Base-by-base conservation (phyloP, 1,140 invertebrate species). In the Penaeus vannamei region DNA sequence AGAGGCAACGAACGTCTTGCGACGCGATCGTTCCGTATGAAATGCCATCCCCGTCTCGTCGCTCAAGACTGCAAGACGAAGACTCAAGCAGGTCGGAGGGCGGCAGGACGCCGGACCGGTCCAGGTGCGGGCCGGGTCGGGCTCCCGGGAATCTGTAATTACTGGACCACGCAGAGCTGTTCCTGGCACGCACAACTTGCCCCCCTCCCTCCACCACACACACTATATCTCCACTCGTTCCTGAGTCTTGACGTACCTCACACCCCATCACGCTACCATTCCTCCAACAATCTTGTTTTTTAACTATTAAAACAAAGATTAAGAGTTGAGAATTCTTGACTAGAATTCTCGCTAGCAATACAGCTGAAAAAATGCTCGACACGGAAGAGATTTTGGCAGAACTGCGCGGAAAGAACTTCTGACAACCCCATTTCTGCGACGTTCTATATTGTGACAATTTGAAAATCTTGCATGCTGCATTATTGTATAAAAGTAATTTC, bases 81-180 rank as follows among this genome's bases (percentile, higher is more conserved):
- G 23, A 61, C n/a, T 26, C 46, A 29, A 5, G 53, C 23, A 72
- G 32, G 32, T 32, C 66, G n/a, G 23, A 72, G 62, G 42, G 32
- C 82, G 85, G 59, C 77, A 32, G 69, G 84, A 26, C 12, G 60
- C 53, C 60, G 86, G 86, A 88, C 86, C 81, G 86, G 86, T 88
- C 80, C 86, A 84, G 86, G 86, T 83, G 86, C 60, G 61, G 86
- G 72, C 69, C 64, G 53, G 81, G 80, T 72, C 53, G 86, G 72
- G 80, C 66, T 60, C 64, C 80, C 23, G 86, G 79, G 86, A 72
- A 83, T 88, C 62, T 88, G 86, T 84, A 88, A 88, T 88, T 88
- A 88, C 81, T 64, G n/a, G 77, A 60, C 80, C 81, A 88, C 62
- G 66, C 26, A 77, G 86, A 88, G 86, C 81, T 84, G 86, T 82